Percentiles rank a stretch among this genome's conserved stretches.
These are phyloP conservation scores for Thunnus maccoyii DNA, from an alignment of 2,113 vertebrate genomes.

Conservation along the genomic window DNA sequence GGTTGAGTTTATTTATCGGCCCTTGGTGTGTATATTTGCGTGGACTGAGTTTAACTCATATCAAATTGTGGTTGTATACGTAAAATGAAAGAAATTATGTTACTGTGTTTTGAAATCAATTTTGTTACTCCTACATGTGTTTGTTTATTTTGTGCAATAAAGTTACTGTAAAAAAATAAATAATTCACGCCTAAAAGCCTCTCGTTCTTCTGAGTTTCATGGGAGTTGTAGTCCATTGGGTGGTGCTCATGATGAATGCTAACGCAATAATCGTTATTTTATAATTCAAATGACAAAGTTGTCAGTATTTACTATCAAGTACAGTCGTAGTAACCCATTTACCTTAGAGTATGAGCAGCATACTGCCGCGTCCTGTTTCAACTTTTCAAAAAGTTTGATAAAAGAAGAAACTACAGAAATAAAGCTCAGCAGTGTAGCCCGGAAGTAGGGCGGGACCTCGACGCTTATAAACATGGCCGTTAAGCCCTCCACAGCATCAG, in stretches of 20 bases:
- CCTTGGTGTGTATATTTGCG: neutral
- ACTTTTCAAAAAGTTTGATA: conserved; percentile 6
- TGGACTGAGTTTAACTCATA: neutral
- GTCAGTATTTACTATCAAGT: neutral
- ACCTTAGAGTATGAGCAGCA: rapidly evolving
- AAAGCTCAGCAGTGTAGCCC: conserved; percentile 43
- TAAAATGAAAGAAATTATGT: neutral
- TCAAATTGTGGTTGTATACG: neutral
- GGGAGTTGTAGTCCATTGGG: conserved; percentile 74
- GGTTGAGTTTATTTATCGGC: no score
- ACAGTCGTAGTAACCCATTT: neutral
- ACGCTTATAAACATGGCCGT: conserved; percentile 80
- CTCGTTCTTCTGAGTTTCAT: neutral
- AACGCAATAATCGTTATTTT: neutral
- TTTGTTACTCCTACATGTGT: neutral
- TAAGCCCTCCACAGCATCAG: conserved; percentile 59
- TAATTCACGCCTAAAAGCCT: neutral
- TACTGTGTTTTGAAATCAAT: no score
- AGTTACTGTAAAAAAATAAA: neutral
- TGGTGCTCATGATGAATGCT: neutral
- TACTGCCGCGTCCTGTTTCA: rapidly evolving
- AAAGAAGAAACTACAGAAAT: conserved; percentile 9
- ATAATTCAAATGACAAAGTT: neutral
- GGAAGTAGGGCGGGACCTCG: conserved; percentile 79
- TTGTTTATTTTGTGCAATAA: conserved; percentile 11